These are phyloP conservation scores for Dicrurus megarhynchus DNA, from an alignment of 2,113 vertebrate genomes.

Conservation along the genomic window DNA sequence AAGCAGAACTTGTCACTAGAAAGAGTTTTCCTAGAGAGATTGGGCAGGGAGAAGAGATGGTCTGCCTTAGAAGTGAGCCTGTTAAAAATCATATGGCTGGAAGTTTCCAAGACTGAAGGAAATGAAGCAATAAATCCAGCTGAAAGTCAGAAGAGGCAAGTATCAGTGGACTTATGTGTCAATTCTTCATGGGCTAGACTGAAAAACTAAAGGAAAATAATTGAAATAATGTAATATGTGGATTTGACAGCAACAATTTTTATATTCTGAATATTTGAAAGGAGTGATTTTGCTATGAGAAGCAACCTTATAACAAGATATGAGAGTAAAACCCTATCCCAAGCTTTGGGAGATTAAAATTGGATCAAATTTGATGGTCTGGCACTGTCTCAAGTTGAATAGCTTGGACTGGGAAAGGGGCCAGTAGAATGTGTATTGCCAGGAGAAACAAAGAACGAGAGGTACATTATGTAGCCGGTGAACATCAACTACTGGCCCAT, in stretches of 20 bases:
- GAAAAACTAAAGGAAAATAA: background rate
- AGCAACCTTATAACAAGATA: background rate
- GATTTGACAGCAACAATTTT: background rate
- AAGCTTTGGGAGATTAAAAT: background rate
- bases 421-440: background rate
- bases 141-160: background rate
- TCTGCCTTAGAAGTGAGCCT: background rate
- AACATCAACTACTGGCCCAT: background rate
- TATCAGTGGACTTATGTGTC: background rate
- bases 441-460: background rate
- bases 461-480: background rate
- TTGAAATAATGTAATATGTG: background rate
- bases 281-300: background rate
- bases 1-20: background rate
- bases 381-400: background rate
- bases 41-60: background rate
- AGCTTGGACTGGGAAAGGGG: background rate
- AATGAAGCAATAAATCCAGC: background rate
- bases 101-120: background rate
- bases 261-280: background rate
- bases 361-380: constrained; percentile 8
- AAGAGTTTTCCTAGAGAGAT: background rate
- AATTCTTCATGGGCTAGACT: background rate
- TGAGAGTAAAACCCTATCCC: background rate
- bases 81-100: background rate